Conservation (phyloP, 2,888 invertebrate genomes). For the Himalopsyche japonica region DNA sequence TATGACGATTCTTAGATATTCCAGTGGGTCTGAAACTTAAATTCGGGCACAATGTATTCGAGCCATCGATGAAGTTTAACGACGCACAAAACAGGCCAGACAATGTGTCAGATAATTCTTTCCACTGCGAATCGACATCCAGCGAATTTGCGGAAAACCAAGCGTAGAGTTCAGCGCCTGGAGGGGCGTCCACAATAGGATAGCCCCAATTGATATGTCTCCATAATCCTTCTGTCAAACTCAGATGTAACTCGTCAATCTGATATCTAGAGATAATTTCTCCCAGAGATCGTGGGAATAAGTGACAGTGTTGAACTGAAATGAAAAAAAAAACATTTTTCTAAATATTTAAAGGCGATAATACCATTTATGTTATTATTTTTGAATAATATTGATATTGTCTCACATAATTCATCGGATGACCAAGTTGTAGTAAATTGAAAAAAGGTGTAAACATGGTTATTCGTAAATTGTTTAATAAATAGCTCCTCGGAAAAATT, state of each 20-base stretch:
- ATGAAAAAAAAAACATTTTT: neutral
- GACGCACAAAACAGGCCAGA: conserved; percentile 97
- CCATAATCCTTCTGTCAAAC: conserved; percentile 94
- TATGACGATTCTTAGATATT: conserved; percentile 54
- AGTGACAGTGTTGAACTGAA: conserved; percentile 78
- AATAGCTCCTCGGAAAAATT: conserved; percentile 86
- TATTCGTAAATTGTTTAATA: conserved; percentile 80
- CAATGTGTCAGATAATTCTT: conserved; percentile 83
- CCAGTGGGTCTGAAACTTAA: conserved; percentile 81
- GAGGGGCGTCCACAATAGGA: conserved; percentile 84
- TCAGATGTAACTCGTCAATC: conserved; percentile 88
- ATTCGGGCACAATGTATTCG: conserved; percentile 82
- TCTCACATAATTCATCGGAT: conserved; percentile 64
- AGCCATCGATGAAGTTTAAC: conserved; percentile 86
- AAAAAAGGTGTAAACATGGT: conserved; percentile 87
- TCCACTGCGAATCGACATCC: conserved; percentile 84
- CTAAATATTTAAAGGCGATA: neutral
- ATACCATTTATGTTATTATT: neutral
- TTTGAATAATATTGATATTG: neutral
- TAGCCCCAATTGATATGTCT: conserved; percentile 93
- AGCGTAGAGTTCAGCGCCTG: conserved; percentile 92
- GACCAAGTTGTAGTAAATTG: conserved; percentile 86
- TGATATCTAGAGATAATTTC: conserved; percentile 84
- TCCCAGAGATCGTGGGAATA: conserved; percentile 86
- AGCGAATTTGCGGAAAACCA: conserved; percentile 78